Evolutionary conservation across 2,797 vertebrate species (phyloP), one percentile per base, ranked within the genome.

Genomic region (Schizothorax lantsangensis): DNA sequence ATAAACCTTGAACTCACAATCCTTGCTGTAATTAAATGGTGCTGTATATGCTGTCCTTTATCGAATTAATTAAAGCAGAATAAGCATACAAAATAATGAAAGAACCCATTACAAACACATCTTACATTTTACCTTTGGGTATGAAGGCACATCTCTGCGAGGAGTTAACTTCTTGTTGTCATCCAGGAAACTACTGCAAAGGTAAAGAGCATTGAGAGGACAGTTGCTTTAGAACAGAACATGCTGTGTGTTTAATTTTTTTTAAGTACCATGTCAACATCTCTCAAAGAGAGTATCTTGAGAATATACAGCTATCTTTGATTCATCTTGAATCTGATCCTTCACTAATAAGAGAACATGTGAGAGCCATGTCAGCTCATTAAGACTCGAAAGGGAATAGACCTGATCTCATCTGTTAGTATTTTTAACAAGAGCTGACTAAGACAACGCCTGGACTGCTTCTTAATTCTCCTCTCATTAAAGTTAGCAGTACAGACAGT

Each of bases 121-220:
- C 4, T 86, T 9, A 4, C 15, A 21, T 52, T 91, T 93, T 92
- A 99, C 98, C 96, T 98, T 99, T 79, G 97, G 96, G 79, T 98
- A 98, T 8, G 96, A 93, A 23, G 97, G 96, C 0, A 98, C 95
- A 57, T 98, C 97, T 33, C 97, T 93, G 1, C 92, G 92, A 12
- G 96, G 96, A 5, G 93, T 96, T 49, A 94, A 85, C 93, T 96
- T 97, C 93, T 95, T 97, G 91, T 91, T 95, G 84, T 96, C 96
- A 10, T 97, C 97, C 91, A 96, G 87, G 88, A 97, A 97, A 88
- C 94, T 96, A 87, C 97, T 97, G 91, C 91, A 95, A 87, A 84
- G 10, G 47, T 79, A 33, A 89, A 92, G 94, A 96, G 89, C 57
- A 94, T 30, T 64, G 10, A 5, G 43, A 21, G 52, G 15, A 74